phyloP scores from a whole-genome alignment of 2,797 vertebrate species.

The Epinephelus awoara region DNA sequence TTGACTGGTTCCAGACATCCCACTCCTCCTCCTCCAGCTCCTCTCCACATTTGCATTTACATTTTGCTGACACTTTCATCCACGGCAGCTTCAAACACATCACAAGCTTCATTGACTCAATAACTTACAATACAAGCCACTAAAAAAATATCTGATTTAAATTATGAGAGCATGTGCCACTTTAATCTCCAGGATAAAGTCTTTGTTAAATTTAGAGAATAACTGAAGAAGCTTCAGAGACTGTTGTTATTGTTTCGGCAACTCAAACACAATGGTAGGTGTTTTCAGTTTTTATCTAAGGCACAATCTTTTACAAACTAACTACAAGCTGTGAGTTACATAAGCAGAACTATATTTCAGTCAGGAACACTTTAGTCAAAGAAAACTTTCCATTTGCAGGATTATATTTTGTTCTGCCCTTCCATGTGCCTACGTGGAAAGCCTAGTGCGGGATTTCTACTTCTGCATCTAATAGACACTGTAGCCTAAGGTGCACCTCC shows the following conservation, averaged over 20 bases:
- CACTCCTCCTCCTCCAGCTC: slow-evolving; percentile 27
- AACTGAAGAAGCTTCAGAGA: not conserved
- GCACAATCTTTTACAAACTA: too few relatives aligned
- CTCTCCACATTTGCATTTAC: slow-evolving; percentile 30
- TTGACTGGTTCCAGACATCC: slow-evolving; percentile 43
- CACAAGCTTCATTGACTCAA: slow-evolving; percentile 11
- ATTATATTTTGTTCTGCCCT: too few relatives aligned
- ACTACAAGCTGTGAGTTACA: too few relatives aligned
- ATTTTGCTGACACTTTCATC: slow-evolving; percentile 21
- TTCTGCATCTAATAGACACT: too few relatives aligned
- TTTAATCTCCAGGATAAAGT: not conserved
- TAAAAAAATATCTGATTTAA: not conserved
- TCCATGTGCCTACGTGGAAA: too few relatives aligned
- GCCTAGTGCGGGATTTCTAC: too few relatives aligned
- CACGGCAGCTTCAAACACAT: slow-evolving; percentile 4
- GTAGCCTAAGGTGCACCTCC: too few relatives aligned
- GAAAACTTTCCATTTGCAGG: too few relatives aligned
- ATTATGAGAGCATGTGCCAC: not conserved
- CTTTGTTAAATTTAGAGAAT: not conserved
- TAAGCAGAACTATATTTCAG: too few relatives aligned
- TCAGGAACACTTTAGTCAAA: too few relatives aligned
- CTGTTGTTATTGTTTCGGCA: too few relatives aligned
- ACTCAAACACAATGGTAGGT: not conserved
- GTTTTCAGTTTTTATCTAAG: too few relatives aligned
- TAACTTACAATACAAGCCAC: not conserved